A percentile compares a stretch with the other conserved stretches of the same genome.
Evolutionary conservation across 2,113 vertebrate species (phyloP).

Genomic region (Gnathonemus echidnorhynchus): DNA sequence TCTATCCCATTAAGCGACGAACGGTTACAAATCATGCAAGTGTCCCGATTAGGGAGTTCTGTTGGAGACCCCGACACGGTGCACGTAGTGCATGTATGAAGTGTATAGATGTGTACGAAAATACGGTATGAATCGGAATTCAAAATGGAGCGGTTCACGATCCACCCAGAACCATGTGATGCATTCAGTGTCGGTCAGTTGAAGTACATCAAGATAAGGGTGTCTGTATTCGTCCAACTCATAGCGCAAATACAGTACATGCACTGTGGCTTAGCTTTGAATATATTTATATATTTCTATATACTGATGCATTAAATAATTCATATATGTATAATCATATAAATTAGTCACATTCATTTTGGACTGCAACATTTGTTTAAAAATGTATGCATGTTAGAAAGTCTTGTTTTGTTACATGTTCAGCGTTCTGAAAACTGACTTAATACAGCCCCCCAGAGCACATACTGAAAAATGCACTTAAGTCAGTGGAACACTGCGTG

Average conservation of each 20-base stretch:
- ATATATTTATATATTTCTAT: background rate
- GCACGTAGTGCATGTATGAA: background rate
- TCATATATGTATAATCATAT: background rate
- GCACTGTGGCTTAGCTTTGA: background rate
- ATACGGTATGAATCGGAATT: background rate
- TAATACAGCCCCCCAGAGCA: background rate
- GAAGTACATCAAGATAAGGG: background rate
- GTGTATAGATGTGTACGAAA: background rate
- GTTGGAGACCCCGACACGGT: background rate
- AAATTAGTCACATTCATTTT: background rate
- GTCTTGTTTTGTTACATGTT: background rate
- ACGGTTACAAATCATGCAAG: no score
- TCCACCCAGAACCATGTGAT: background rate
- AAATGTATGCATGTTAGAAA: background rate
- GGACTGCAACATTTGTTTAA: background rate
- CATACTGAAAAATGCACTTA: background rate
- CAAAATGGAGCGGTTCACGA: background rate
- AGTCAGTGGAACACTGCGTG: background rate
- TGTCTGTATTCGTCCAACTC: background rate
- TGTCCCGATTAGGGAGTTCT: no score
- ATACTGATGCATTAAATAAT: background rate
- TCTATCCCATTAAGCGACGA: no score
- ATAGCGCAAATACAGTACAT: background rate
- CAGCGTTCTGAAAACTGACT: background rate
- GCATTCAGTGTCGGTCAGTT: background rate